Conservation (phyloP, 2,797 vertebrate species). For the Gallirallus australis region DNA sequence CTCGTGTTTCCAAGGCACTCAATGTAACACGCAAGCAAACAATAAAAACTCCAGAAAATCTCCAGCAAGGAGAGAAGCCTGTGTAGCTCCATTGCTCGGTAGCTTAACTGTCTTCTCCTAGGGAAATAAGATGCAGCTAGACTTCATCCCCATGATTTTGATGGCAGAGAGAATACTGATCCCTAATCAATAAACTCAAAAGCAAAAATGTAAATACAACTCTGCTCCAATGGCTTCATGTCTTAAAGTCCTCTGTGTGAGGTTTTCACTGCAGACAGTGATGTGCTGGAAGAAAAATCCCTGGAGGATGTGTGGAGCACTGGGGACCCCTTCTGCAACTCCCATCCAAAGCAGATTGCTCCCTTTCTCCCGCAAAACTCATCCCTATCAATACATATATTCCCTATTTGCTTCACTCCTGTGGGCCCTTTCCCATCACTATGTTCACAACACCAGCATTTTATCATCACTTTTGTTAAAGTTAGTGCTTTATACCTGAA, state of each 20-base stretch:
- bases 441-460: not conserved
- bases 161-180: not conserved
- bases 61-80: not conserved
- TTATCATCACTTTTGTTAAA: not conserved
- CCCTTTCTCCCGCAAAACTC: not conserved
- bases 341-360: not conserved
- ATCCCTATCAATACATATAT: not conserved
- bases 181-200: not conserved
- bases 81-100: not conserved
- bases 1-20: fast-evolving
- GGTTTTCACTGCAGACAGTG: not conserved
- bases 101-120: not conserved
- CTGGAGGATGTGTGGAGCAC: not conserved
- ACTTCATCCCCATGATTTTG: not conserved
- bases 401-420: not conserved
- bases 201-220: not conserved
- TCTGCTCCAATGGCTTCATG: not conserved
- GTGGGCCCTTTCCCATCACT: not conserved
- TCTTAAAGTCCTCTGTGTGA: not conserved
- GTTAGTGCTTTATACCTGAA: not conserved
- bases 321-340: not conserved
- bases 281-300: not conserved
- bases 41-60: not conserved
- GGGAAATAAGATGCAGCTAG: not conserved
- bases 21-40: not conserved